Evolutionary conservation across 2,797 vertebrate genomes (phyloP).

Genomic region (Psittacula derbiana): DNA sequence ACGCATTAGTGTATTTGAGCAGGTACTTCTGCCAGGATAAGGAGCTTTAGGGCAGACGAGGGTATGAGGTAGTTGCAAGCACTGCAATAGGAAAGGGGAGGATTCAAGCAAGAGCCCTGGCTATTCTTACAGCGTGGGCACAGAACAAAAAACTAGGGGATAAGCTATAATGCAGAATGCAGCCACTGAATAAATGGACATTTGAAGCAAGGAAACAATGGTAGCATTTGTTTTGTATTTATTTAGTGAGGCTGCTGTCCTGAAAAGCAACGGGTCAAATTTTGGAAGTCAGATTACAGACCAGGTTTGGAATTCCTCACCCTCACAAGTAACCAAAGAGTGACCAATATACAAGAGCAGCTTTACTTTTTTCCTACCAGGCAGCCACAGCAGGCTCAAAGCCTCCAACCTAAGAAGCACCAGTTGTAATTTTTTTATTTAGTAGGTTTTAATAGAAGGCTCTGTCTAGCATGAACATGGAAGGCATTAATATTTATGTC

Average conservation of each 20-base stretch:
- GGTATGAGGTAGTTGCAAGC: not conserved
- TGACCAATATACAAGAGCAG: not conserved
- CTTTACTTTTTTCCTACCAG: not conserved
- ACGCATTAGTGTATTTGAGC: not conserved
- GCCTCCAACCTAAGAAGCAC: not conserved
- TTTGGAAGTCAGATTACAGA: not conserved
- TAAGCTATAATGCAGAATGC: not conserved
- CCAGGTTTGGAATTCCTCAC: not conserved
- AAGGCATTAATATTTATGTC: slow-evolving; percentile 45
- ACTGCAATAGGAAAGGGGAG: not conserved
- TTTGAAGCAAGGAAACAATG: not conserved
- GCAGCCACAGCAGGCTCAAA: not conserved
- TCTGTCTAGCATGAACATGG: not conserved
- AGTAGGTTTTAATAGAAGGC: not conserved
- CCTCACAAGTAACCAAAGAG: not conserved
- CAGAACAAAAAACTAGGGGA: not conserved
- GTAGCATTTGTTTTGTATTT: not conserved
- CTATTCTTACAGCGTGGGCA: not conserved
- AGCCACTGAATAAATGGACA: not conserved
- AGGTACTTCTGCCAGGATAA: not conserved
- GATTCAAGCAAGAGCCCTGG: not conserved
- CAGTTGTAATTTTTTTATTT: not conserved
- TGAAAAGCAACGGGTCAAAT: not conserved
- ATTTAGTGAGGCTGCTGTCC: not conserved
- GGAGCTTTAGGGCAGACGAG: not conserved